phyloP scores from a whole-genome alignment of 2,797 vertebrate species.

The Mallotus villosus region DNA sequence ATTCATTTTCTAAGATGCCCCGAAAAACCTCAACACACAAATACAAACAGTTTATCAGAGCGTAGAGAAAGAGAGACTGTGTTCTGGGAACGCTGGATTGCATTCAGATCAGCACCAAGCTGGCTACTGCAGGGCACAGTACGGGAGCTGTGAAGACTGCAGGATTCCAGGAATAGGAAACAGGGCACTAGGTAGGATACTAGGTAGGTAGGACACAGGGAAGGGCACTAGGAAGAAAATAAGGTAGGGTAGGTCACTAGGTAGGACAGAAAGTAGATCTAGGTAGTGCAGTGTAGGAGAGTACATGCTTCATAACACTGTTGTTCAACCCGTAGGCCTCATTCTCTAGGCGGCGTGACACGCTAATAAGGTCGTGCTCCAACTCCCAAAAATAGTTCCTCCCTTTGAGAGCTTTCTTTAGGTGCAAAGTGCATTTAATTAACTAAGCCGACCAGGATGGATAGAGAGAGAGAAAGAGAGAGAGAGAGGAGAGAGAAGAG shows the following conservation, averaged over 20 bases:
- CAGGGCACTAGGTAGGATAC: too few relatives aligned
- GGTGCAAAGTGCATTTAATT: conserved; percentile 85
- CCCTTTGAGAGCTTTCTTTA: conserved; percentile 79
- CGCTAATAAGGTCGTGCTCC: conserved; percentile 83
- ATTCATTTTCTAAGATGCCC: conserved; percentile 46
- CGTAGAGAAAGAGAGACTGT: conserved; percentile 29
- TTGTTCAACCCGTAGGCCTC: conserved; percentile 79
- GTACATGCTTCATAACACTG: conserved; percentile 60
- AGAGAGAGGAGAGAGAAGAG: not conserved
- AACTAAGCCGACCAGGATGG: conserved; percentile 73
- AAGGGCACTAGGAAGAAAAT: conserved; percentile 43
- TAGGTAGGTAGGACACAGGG: conserved; percentile 14
- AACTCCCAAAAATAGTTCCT: conserved; percentile 84
- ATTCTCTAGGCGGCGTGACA: conserved; percentile 80
- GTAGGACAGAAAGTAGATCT: too few relatives aligned
- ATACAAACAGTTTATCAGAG: conserved; percentile 45
- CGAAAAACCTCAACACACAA: conserved; percentile 44
- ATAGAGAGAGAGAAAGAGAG: conserved; percentile 48
- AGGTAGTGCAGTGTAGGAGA: too few relatives aligned
- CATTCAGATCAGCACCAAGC: conserved; percentile 41
- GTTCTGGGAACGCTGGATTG: conserved; percentile 26
- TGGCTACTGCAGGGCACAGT: conserved; percentile 13
- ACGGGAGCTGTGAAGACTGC: too few relatives aligned
- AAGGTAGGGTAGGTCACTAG: conserved; percentile 54
- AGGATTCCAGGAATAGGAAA: too few relatives aligned